Conservation (phyloP, 2,888 invertebrate species). For the Amphipyra berbera region DNA sequence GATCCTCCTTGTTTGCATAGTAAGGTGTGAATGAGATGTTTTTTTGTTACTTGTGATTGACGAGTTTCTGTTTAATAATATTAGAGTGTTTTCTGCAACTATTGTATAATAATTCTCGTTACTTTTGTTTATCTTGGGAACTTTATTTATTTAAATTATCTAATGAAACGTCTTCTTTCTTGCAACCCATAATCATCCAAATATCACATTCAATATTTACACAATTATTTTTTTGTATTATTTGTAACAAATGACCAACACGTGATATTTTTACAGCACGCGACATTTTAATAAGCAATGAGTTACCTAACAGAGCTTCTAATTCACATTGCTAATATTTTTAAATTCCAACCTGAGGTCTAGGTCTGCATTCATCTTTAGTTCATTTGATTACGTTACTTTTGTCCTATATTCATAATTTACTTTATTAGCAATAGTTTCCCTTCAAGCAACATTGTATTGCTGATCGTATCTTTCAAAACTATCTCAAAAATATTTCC, state of each 20-base stretch:
- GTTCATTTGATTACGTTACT: background rate
- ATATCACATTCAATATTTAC: too few relatives aligned
- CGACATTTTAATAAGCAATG: too few relatives aligned
- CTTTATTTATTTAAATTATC: background rate
- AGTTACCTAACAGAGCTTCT: background rate
- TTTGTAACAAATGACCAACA: too few relatives aligned
- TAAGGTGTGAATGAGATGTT: conserved; percentile 29
- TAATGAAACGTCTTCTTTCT: too few relatives aligned
- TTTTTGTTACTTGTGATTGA: conserved; percentile 25
- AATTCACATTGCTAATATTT: conserved; percentile 15
- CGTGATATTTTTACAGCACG: too few relatives aligned
- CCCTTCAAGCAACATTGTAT: conserved; percentile 5
- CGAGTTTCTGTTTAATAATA: background rate
- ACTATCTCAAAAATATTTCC: conserved; percentile 24
- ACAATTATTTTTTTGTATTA: too few relatives aligned
- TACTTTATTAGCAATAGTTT: background rate
- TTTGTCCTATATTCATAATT: conserved; percentile 21
- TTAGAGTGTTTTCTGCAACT: background rate
- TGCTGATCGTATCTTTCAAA: conserved; percentile 10
- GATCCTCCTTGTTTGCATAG: conserved; percentile 68
- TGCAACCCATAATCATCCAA: too few relatives aligned
- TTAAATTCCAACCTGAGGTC: background rate
- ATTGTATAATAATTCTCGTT: background rate
- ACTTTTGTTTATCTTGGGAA: background rate
- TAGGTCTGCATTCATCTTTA: conserved; percentile 24